Base-by-base conservation (phyloP, 2,888 invertebrate genomes). In the Eulithis testata region DNA sequence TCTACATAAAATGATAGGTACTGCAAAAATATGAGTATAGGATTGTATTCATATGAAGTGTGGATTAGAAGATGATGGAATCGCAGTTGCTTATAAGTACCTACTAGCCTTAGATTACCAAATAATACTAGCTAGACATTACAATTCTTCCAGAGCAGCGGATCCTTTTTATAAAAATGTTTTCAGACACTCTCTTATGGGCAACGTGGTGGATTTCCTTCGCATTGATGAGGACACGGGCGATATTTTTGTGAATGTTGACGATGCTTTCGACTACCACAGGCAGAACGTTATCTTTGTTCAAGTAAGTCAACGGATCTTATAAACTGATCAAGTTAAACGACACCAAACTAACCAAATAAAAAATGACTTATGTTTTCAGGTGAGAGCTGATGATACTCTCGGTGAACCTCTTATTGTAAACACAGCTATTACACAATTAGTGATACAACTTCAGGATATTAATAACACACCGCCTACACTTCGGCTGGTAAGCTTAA, bases 381-480 rank as follows among this genome's bases (percentile, higher is more conserved):
- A 92, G 91, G 78, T 91, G 7, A 85, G 85, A 70, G 94, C 94
- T 0, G 87, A 80, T 8, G 94, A 94, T 70, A 92, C 92, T 0
- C 77, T 94, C 3, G 83, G 88, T 4, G 85, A 80, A n/a, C 83
- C 88, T 0, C 81, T 78, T 69, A 7, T 59, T 44, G 59, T 59
- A 12, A 92, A 95, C 79, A 90, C 85, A 0, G 85, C 90, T 0
- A 94, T 93, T 9, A 87, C 94, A 0, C 94, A 95, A 71, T 78
- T 96, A 9, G 92, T 91, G 31, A 94, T 97, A 44, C 89, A 93
- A 60, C 90, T 97, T 0, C 75, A 86, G 6, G 97, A 97, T 84
- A 94, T 96, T 51, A 97, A 97, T 83, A 96, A 97, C 80, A 95
- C 95, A 62, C 94, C 95, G 0, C 97, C 97, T 0, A 92, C 90